Evolutionary conservation across 2,797 vertebrate genomes (phyloP), one percentile per base, ranked within the genome.

Genomic region (Clarias pachynema): DNA sequence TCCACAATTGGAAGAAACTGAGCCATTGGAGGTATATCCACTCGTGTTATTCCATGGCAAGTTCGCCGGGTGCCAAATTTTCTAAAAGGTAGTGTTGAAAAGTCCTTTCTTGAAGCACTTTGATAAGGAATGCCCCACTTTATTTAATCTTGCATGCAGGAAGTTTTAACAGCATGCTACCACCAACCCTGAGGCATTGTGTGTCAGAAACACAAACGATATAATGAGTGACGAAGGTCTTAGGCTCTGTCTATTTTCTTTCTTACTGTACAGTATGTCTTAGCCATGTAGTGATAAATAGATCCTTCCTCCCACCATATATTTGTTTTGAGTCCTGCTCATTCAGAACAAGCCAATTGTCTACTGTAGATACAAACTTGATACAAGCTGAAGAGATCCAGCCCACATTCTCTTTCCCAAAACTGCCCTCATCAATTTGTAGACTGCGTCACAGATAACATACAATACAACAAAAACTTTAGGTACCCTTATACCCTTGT

Each of bases 301-400:
- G 79, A 86, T 15, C 65, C 79, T 65, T 84, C 29, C 53, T 84
- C 63, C 69, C 37, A 72, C 73, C 79, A 85, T 85, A 83, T 70
- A 72, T 77, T 26, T 72, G 68, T 72, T 70, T 60, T 34, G 26
- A 82, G 80, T 40, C 40, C 34, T 40, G 5, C 20, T 74, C 79
- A 86, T 86, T 88, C 66, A 85, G 84, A 69, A 78, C 57, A 31
- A 56, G 14, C n/a, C 68, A 73, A 53, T 85, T 79, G 75, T 44
- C 40, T 9, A 44, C 40, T 85, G 78, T 5, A 22, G 5, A 49
- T 24, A 49, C 79, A 82, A 57, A 79, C 65, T 78, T 59, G 16
- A 74, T 37, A 24, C 44, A 40, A 22, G 69, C 62, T 80, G 79
- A 44, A 86, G 87, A 86, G 65, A 79, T 14, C 56, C 77, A 87